Base-by-base conservation (phyloP, 2,113 vertebrate species). In the Nothoprocta perdicaria region DNA sequence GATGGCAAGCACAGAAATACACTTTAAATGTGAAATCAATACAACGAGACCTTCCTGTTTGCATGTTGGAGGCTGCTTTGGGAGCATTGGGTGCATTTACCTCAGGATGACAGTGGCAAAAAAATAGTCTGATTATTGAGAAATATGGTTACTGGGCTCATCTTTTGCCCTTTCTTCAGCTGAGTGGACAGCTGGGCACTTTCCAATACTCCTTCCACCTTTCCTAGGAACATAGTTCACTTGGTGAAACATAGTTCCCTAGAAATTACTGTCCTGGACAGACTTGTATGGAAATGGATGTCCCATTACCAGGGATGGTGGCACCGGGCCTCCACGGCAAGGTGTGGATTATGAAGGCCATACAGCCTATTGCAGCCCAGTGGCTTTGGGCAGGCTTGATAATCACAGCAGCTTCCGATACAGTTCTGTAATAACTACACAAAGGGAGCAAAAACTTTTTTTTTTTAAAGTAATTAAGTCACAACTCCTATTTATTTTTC, bases 301-400 rank as follows among this genome's bases (percentile, higher is more conserved):
- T 58, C 46, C 14, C 29, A 0, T 45, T 52, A 45, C 4, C 27
- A 19, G 33, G 41, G 22, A 16, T 27, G 10, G 38, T 33, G 77
- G 29, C 57, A 14, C 16, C 43, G 26, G 58, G 13, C 33, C 41
- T 46, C 18, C n/a, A 29, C 14, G 10, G 33, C 35, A 35, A 71
- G 13, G 15, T 27, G 29, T 0, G 14, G 45, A 4, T 29, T 26
- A 0, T 2, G 8, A 77, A 41, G 65, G 45, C 38, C n/a, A 2
- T 7, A 6, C 17, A 3, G 41, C 65, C 60, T 67, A 4, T 52
- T 45, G 26, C 18, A 3, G 31, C 46, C 65, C 3, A 6, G 3
- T 8, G 24, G 55, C 53, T 80, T 31, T 38, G 11, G 55, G 55
- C 55, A 61, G 77, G 15, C 9, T 76, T 62, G 22, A 9, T 81